Conservation (phyloP, 2,888 invertebrate genomes). For the Noctua janthe region DNA sequence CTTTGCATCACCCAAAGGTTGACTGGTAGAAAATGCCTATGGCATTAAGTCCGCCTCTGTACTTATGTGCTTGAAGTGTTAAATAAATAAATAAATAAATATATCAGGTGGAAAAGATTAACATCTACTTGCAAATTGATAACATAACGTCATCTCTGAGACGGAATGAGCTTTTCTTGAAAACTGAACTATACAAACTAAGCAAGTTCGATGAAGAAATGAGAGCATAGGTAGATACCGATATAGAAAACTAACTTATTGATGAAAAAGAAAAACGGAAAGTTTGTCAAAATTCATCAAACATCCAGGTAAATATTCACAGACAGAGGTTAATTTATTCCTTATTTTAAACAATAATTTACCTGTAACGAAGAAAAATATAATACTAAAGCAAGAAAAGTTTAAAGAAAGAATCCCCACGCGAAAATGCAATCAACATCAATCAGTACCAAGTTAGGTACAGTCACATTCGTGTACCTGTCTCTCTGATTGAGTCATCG, state of each 20-base stretch:
- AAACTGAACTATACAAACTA: background rate
- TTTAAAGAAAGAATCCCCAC: constrained; percentile 28
- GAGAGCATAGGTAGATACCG: background rate
- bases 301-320: background rate
- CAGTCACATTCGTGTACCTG: constrained; percentile 25
- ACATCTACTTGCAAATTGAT: background rate
- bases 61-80: too few relatives aligned
- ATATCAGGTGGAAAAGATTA: constrained; percentile 13
- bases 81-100: too few relatives aligned
- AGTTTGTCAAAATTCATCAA: background rate
- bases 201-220: background rate
- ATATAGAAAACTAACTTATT: background rate
- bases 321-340: background rate
- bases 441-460: background rate
- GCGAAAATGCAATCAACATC: constrained; percentile 36
- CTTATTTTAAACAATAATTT: constrained; percentile 8
- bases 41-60: too few relatives aligned
- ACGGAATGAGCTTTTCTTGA: background rate
- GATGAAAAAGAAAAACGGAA: background rate
- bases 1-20: too few relatives aligned
- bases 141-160: constrained; percentile 1
- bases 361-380: background rate
- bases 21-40: too few relatives aligned
- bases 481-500: constrained; percentile 31
- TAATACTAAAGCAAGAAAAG: background rate